Percentiles rank a stretch among this genome's conserved stretches.
Conservation (phyloP, 1,140 invertebrate genomes). For the Ostrea denselamellosa region DNA sequence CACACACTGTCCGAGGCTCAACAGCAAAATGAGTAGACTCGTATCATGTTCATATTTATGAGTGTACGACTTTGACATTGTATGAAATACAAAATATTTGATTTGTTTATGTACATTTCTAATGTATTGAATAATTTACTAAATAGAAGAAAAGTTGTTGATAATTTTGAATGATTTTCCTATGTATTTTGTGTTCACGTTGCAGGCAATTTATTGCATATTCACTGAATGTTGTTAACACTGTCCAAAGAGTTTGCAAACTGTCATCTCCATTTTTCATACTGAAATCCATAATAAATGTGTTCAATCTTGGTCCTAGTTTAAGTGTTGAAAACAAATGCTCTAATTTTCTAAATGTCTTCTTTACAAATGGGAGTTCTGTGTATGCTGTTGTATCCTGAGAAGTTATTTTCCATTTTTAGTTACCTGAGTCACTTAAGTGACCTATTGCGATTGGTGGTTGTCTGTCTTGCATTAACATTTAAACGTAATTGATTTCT, state of each 20-base stretch:
- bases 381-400: too few species aligned
- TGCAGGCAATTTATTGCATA: background rate
- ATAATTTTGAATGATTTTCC: background rate
- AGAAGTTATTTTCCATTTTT: too few species aligned
- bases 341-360: too few species aligned
- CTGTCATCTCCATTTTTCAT: background rate
- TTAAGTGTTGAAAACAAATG: background rate
- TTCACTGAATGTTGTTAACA: background rate
- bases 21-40: background rate
- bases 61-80: background rate
- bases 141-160: background rate
- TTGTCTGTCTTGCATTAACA: too few species aligned
- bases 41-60: background rate
- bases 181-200: conserved; percentile 10
- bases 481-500: too few species aligned
- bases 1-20: background rate
- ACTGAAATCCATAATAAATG: conserved; percentile 29
- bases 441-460: too few species aligned
- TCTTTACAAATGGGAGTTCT: too few species aligned
- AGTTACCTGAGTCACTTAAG: too few species aligned
- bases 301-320: background rate
- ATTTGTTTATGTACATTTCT: background rate
- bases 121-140: too few species aligned
- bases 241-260: background rate
- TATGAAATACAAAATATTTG: background rate